phyloP scores from a whole-genome alignment of 2,113 vertebrate genomes.

The Cynopterus brachyotis region DNA sequence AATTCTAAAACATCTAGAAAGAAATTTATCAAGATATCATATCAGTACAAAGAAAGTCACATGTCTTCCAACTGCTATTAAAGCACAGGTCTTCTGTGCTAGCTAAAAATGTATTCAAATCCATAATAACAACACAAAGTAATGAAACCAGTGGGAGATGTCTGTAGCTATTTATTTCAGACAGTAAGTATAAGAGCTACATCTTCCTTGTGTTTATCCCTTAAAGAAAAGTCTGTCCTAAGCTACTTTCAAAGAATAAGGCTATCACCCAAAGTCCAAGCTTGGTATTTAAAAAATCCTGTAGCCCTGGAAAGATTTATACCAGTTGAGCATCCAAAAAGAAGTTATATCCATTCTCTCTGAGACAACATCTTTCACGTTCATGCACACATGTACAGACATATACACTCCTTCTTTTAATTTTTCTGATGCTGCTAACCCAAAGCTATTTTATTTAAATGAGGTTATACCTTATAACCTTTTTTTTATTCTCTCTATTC shows the following conservation, averaged over 20 bases:
- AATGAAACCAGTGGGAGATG: background rate
- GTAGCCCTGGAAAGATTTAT: background rate
- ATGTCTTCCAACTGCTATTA: background rate
- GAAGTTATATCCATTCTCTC: background rate
- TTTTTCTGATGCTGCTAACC: background rate
- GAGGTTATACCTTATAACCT: background rate
- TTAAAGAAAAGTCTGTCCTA: background rate
- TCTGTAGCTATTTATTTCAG: background rate
- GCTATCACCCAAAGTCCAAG: background rate
- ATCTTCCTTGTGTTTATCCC: background rate
- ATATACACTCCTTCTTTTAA: background rate
- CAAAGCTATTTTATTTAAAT: background rate
- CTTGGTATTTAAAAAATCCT: background rate
- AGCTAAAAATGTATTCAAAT: background rate
- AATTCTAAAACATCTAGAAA: background rate
- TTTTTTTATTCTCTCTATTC: background rate
- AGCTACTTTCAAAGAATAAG: background rate
- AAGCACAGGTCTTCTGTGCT: background rate
- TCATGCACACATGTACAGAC: background rate
- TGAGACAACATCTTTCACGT: background rate
- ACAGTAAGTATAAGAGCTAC: background rate
- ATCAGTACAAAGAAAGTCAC: background rate
- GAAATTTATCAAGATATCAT: background rate
- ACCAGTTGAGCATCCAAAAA: background rate
- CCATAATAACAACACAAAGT: background rate